These are phyloP conservation scores for Galerucella calmariensis DNA, from an alignment of 2,888 invertebrate genomes.

Conservation along the genomic window DNA sequence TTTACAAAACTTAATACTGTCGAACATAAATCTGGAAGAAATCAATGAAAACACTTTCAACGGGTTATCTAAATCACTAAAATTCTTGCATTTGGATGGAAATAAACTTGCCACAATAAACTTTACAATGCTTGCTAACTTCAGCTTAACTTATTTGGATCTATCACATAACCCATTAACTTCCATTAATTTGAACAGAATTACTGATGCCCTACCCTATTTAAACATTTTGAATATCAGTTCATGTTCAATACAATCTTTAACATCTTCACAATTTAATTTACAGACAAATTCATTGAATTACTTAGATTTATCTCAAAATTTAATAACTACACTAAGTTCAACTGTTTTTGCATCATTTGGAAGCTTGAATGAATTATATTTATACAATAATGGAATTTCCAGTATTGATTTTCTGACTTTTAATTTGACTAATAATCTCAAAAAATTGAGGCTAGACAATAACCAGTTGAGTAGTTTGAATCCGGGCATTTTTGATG, in stretches of 20 bases:
- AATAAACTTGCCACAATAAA: not conserved
- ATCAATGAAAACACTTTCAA: conserved; percentile 15
- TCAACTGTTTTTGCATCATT: conserved; percentile 2
- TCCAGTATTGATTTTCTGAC: not conserved
- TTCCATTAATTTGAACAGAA: not conserved
- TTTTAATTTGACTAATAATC: not conserved
- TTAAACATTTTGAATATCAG: conserved; percentile 6
- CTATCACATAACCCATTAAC: not conserved
- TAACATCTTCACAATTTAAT: not conserved
- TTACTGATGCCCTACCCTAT: not conserved
- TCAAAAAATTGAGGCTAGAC: conserved; percentile 8
- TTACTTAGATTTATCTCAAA: conserved; percentile 4
- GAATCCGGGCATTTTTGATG: conserved; percentile 1
- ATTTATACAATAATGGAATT: conserved; percentile 6
- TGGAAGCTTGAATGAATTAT: not conserved
- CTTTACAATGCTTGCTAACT: not conserved
- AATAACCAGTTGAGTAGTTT: not conserved
- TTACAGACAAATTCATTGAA: not conserved
- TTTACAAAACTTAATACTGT: conserved; percentile 24
- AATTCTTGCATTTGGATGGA: conserved; percentile 12
- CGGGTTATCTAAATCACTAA: conserved; percentile 1
- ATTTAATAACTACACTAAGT: not conserved
- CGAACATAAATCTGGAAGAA: conserved; percentile 7
- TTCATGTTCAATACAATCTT: not conserved
- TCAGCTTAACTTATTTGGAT: not conserved